Base-by-base conservation (phyloP, 2,888 invertebrate species). In the Dromius quadrimaculatus region DNA sequence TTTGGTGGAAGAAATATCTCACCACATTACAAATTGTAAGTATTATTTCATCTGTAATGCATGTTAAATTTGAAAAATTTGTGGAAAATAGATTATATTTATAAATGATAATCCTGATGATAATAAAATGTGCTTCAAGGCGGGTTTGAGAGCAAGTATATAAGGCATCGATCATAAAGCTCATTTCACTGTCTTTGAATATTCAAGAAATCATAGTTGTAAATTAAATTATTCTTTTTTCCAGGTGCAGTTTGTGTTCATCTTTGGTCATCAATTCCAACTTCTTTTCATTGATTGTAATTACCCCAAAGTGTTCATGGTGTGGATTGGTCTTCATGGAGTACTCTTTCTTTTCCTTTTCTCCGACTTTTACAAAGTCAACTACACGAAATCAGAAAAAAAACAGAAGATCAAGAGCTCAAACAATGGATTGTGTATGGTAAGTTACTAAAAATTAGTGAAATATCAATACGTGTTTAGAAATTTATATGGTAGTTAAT, bases 1-100 rank as follows among this genome's bases (percentile, higher is more conserved):
- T 97, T 77, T 97, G 97, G 97, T 98, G 97, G 97, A 98, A 97
- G 85, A 95, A 94, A 80, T 94, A 97, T 83, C 89, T 98, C 78
- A 97, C 97, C 71, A 90, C 91, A 75, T 91, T 97, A 86, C 97
- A 97, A 87, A 96, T 98, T 91, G 95, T 95, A 86, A 84, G 84
- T 75, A 19, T 36, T 36, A 28, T 15, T 36, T 45, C 11, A 11
- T 8, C 11, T 36, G n/a, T 34, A 34, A 11, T 34, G 20, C 3
- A 17, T 19, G 15, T 43, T 43, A 43, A 43, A 6, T 43, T 6
- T 19, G n/a, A n/a, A n/a, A n/a, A n/a, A n/a, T n/a, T n/a, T n/a
- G n/a, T n/a, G n/a, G n/a, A n/a, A n/a, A n/a, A n/a, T n/a, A n/a
- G n/a, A n/a, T n/a, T n/a, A n/a, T n/a, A n/a, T n/a, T n/a, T n/a